Evolutionary conservation across 2,888 invertebrate species (phyloP).

Genomic region (Hipparchia semele): DNA sequence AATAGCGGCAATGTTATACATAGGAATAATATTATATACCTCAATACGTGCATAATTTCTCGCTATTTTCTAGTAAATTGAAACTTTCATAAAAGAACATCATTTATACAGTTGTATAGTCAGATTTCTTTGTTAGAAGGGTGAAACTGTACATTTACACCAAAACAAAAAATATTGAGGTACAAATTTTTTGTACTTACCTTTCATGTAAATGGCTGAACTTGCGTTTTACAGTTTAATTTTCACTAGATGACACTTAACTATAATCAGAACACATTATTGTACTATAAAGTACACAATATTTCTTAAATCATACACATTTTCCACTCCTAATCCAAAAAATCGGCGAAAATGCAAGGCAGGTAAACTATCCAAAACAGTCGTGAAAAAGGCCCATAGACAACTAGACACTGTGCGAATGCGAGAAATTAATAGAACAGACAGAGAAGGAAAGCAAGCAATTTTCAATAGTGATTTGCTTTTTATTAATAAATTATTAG

Average conservation of each 20-base stretch:
- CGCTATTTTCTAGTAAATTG: constrained; percentile 48
- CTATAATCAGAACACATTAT: constrained; percentile 66
- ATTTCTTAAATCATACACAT: constrained; percentile 64
- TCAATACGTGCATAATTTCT: constrained; percentile 57
- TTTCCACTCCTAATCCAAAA: constrained; percentile 67
- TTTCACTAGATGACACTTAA: constrained; percentile 53
- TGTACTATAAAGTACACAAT: constrained; percentile 54
- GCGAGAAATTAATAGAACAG: constrained; percentile 32
- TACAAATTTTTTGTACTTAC: constrained; percentile 81
- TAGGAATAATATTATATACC: constrained; percentile 58
- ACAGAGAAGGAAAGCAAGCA: constrained; percentile 23
- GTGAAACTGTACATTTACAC: constrained; percentile 54
- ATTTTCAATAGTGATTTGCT: constrained; percentile 10
- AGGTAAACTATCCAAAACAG: constrained; percentile 82
- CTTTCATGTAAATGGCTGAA: constrained; percentile 83
- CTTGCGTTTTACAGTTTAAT: constrained; percentile 59
- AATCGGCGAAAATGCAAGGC: constrained; percentile 79
- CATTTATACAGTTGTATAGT: constrained; percentile 34
- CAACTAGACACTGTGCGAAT: constrained; percentile 41
- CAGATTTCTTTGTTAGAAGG: constrained; percentile 42
- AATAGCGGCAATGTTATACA: constrained; percentile 79
- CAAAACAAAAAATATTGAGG: constrained; percentile 68
- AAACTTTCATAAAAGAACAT: constrained; percentile 39
- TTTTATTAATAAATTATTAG: neutral
- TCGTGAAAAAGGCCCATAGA: constrained; percentile 82